Conservation (phyloP, 2,888 invertebrate genomes). For the Drosophila bunnanda region DNA sequence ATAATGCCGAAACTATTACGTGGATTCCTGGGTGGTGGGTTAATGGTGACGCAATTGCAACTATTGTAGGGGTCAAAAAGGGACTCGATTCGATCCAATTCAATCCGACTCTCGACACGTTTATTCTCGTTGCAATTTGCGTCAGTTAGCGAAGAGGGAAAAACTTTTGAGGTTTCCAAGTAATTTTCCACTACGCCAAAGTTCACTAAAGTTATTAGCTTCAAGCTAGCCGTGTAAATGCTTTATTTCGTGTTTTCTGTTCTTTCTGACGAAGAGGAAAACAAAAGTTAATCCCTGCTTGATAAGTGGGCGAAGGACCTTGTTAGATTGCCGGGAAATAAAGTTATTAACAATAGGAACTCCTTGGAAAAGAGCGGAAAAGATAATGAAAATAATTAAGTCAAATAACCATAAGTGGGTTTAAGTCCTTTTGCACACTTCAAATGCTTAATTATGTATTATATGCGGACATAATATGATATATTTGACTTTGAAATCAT, state of each 20-base stretch:
- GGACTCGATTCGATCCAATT: constrained; percentile 24
- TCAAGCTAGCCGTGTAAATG: neutral
- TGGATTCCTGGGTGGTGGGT: constrained; percentile 24
- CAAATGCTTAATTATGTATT: neutral
- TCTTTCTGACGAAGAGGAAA: neutral
- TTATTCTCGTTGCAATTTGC: constrained; percentile 59
- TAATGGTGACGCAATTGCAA: constrained; percentile 39
- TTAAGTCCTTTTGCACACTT: constrained; percentile 1
- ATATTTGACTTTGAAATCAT: no score
- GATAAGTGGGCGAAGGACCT: constrained; percentile 5
- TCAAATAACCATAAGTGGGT: neutral
- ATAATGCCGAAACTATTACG: constrained; percentile 20
- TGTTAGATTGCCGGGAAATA: neutral
- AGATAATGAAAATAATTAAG: constrained; percentile 6
- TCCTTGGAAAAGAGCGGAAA: neutral
- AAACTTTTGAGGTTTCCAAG: constrained; percentile 59
- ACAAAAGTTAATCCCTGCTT: constrained; percentile 28
- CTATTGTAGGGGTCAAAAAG: constrained; percentile 23
- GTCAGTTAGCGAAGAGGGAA: constrained; percentile 51
- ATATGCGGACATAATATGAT: no score
- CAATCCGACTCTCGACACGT: constrained; percentile 24
- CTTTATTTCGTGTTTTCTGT: constrained; percentile 3
- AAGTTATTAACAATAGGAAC: neutral
- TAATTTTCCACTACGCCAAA: constrained; percentile 44
- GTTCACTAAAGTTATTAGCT: constrained; percentile 50